phyloP scores from a whole-genome alignment of 2,113 vertebrate genomes.

The Sturnus vulgaris region DNA sequence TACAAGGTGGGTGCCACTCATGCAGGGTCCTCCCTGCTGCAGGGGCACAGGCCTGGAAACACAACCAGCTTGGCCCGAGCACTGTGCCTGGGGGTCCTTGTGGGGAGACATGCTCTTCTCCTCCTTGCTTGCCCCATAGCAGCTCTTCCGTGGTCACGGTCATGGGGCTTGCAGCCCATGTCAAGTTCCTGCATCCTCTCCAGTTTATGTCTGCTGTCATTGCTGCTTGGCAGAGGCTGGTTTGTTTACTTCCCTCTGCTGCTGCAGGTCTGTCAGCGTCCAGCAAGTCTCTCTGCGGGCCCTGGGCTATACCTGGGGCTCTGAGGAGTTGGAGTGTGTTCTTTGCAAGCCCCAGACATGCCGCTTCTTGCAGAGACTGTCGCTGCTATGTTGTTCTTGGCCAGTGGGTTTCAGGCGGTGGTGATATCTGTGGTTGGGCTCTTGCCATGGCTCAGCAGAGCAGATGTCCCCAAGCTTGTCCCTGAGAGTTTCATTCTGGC shows the following conservation, averaged over 20 bases:
- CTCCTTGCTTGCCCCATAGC: neutral
- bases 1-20: neutral
- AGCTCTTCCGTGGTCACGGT: fast-evolving
- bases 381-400: neutral
- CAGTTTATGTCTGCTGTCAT: neutral
- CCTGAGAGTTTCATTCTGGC: neutral
- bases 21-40: fast-evolving
- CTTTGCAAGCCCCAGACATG: fast-evolving
- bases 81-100: neutral
- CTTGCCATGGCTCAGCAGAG: neutral
- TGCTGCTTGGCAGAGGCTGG: neutral
- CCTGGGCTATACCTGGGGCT: neutral
- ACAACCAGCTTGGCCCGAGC: neutral
- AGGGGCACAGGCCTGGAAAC: neutral
- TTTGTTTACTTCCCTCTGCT: neutral
- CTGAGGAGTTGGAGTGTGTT: neutral
- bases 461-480: neutral
- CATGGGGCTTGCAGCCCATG: fast-evolving
- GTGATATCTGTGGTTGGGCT: neutral
- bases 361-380: fast-evolving
- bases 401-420: neutral
- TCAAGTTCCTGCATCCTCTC: neutral
- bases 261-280: neutral
- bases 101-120: neutral
- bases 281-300: fast-evolving